Conservation (phyloP, 2,888 invertebrate species). For the Hydrotaea diabolus region DNA sequence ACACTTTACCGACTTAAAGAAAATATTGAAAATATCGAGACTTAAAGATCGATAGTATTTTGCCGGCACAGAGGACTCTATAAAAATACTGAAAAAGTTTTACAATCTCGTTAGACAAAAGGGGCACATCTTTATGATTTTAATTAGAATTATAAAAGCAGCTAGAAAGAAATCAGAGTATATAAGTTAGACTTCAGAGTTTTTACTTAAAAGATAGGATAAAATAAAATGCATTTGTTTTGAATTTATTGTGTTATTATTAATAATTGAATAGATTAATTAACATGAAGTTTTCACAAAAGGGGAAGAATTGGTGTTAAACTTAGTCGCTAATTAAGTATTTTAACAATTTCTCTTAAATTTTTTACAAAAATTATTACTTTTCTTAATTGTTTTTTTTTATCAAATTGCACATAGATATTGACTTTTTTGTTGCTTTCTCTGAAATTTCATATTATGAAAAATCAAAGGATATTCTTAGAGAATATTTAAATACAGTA, state of each 20-base stretch:
- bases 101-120: too few relatives aligned
- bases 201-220: too few relatives aligned
- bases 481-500: not conserved
- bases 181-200: too few relatives aligned
- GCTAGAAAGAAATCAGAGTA: too few relatives aligned
- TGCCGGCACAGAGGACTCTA: too few relatives aligned
- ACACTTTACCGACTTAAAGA: too few relatives aligned
- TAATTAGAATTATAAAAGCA: too few relatives aligned
- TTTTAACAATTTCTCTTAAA: constrained; percentile 13
- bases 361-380: constrained; percentile 16
- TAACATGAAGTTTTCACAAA: constrained; percentile 36
- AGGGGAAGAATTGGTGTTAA: not conserved
- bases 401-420: constrained; percentile 35
- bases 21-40: too few relatives aligned
- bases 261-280: constrained; percentile 29
- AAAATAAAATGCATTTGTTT: not conserved
- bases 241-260: not conserved
- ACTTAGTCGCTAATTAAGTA: constrained; percentile 23
- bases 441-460: not conserved
- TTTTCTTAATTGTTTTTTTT: too few relatives aligned
- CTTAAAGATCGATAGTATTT: too few relatives aligned
- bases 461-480: not conserved
- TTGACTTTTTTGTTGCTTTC: not conserved
- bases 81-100: too few relatives aligned
- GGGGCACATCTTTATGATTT: too few relatives aligned